phyloP scores from a whole-genome alignment of 2,113 vertebrate species.

The Sialia sialis region DNA sequence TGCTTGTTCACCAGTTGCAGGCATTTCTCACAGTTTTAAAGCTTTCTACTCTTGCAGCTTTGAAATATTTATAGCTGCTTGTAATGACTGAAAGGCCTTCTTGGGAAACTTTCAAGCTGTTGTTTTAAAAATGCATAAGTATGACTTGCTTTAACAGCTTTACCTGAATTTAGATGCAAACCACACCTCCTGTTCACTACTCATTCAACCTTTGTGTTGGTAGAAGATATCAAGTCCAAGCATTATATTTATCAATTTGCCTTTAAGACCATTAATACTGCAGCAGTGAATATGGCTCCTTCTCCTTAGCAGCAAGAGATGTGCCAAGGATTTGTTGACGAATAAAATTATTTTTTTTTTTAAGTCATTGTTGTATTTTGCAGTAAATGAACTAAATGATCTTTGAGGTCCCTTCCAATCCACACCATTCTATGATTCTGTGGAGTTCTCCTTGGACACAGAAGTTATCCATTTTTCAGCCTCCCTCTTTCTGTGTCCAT shows the following conservation, averaged over 20 bases:
- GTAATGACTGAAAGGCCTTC: neutral
- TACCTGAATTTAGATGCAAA: neutral
- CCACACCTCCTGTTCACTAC: neutral
- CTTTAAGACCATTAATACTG: neutral
- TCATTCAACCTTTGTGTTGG: neutral
- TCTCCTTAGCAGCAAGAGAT: neutral
- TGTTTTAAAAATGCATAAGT: neutral
- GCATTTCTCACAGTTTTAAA: neutral
- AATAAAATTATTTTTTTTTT: neutral
- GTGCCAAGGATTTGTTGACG: conserved; percentile 7
- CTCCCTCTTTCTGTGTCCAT: conserved; percentile 16
- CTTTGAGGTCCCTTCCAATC: neutral
- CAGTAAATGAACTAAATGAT: neutral
- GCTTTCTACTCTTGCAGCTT: neutral
- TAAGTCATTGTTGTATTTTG: neutral
- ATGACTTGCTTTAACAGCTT: neutral
- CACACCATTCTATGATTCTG: neutral
- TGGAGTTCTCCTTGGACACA: neutral
- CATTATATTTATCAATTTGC: neutral
- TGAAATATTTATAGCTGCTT: neutral
- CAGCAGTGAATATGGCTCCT: neutral
- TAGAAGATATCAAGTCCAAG: neutral
- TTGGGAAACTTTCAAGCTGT: neutral
- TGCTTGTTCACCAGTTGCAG: neutral
- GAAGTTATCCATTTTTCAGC: conserved; percentile 10